Evolutionary conservation across 2,797 vertebrate genomes (phyloP).

Genomic region (Acestrorhynchus altus): DNA sequence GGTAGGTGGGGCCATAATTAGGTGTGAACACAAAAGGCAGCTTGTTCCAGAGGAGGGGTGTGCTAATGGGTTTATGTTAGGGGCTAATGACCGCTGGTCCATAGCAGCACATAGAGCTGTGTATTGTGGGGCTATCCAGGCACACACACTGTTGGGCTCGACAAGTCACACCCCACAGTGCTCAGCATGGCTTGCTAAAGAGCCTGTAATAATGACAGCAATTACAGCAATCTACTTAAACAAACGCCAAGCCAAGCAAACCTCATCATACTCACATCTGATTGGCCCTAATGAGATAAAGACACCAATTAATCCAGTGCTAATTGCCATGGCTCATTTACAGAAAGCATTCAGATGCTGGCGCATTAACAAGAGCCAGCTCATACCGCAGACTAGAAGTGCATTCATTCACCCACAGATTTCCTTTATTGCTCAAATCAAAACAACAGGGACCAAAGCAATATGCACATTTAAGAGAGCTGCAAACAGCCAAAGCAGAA

Average conservation of each 20-base stretch:
- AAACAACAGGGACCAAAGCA: conserved; percentile 62
- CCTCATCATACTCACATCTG: conserved; percentile 99
- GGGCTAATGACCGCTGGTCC: conserved; percentile 72
- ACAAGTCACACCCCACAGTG: conserved; percentile 83
- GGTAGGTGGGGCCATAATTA: conserved; percentile 64
- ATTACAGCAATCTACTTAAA: conserved; percentile 99
- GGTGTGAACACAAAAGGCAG: conserved; percentile 65
- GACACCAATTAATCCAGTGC: conserved; percentile 99
- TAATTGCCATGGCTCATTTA: conserved; percentile 95
- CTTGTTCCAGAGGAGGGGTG: conserved; percentile 48
- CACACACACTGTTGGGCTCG: conserved; percentile 90
- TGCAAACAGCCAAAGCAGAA: background rate
- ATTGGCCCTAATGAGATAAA: conserved; percentile 99
- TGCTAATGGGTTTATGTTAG: conserved; percentile 72
- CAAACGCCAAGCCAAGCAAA: conserved; percentile 96
- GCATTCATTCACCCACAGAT: conserved; percentile 48
- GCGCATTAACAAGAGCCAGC: conserved; percentile 92
- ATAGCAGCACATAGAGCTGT: conserved; percentile 64
- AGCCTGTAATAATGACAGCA: conserved; percentile 98
- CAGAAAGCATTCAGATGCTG: conserved; percentile 95
- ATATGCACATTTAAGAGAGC: conserved; percentile 45
- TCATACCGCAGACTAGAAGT: conserved; percentile 83
- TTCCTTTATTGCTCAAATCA: conserved; percentile 53
- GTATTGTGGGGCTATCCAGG: conserved; percentile 91
- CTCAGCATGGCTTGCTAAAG: conserved; percentile 94